These are phyloP conservation scores for Hyppa rectilinea DNA, from an alignment of 2,888 invertebrate species.

Conservation along the genomic window DNA sequence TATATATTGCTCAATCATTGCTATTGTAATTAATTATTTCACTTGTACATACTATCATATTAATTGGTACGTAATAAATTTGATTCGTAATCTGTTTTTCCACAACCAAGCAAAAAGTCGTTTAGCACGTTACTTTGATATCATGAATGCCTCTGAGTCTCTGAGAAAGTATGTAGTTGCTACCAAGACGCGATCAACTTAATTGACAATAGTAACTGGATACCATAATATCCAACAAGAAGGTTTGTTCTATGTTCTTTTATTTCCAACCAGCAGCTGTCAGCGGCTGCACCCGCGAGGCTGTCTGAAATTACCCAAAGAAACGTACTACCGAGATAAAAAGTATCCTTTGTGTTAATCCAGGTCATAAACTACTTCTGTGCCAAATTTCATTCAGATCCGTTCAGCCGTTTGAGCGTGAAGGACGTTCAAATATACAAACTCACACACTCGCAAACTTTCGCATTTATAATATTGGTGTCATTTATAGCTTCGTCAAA, in stretches of 20 bases:
- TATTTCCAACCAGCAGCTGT: too few species aligned
- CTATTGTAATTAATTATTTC: slow-evolving; percentile 13
- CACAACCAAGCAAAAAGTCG: neutral
- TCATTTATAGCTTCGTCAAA: neutral
- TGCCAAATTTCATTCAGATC: too few species aligned
- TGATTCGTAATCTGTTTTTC: neutral
- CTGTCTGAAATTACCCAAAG: too few species aligned
- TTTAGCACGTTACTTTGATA: neutral
- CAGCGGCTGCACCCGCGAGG: too few species aligned
- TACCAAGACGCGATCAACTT: neutral
- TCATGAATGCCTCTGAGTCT: neutral
- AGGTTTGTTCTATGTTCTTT: neutral
- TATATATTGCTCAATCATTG: slow-evolving; percentile 10
- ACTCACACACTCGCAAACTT: too few species aligned
- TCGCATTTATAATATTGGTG: too few species aligned
- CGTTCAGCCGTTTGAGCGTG: too few species aligned
- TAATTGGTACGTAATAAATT: neutral
- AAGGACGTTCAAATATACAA: too few species aligned
- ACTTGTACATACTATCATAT: neutral
- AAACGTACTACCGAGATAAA: too few species aligned
- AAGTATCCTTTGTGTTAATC: too few species aligned
- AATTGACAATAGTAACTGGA: neutral
- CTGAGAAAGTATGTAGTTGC: neutral
- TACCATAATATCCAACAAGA: neutral
- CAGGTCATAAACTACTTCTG: too few species aligned